phyloP scores from a whole-genome alignment of 2,888 invertebrate genomes.

The Lasioglossum lativentre region DNA sequence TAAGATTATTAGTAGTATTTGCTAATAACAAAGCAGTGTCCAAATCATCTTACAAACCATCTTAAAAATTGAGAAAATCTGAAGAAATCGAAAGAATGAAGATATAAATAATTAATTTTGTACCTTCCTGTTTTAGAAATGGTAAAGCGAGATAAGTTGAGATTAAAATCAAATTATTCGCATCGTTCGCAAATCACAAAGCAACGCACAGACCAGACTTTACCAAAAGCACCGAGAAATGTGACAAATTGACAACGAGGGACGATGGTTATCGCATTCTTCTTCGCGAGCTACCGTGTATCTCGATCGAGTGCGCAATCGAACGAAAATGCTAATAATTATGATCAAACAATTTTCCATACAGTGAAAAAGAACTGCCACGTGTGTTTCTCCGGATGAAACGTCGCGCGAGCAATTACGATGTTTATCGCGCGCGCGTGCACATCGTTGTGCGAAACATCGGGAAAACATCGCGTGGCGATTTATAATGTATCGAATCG shows the following conservation, averaged over 20 bases:
- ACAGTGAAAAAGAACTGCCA: background rate
- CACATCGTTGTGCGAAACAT: slow-evolving; percentile 25
- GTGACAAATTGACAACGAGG: background rate
- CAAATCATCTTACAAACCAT: too few species aligned
- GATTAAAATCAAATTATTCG: background rate
- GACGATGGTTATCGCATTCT: background rate
- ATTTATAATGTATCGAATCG: slow-evolving; percentile 66
- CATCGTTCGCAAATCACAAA: background rate
- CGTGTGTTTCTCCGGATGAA: slow-evolving; percentile 53
- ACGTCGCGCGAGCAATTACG: slow-evolving; percentile 53
- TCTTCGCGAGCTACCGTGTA: slow-evolving; percentile 10
- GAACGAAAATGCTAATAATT: slow-evolving; percentile 47
- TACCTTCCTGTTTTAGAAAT: background rate
- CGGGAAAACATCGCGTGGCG: slow-evolving; percentile 64
- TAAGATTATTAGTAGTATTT: background rate
- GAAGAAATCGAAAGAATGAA: background rate
- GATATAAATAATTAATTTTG: background rate
- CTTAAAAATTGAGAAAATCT: background rate
- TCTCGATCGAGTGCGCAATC: slow-evolving; percentile 35
- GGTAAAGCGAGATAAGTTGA: background rate
- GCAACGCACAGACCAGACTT: background rate
- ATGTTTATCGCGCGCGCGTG: slow-evolving; percentile 53
- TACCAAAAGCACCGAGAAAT: background rate
- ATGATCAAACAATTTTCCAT: slow-evolving; percentile 55
- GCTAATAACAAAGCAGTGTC: background rate